phyloP scores from a whole-genome alignment of 2,797 vertebrate genomes.

The Saguinus oedipus region DNA sequence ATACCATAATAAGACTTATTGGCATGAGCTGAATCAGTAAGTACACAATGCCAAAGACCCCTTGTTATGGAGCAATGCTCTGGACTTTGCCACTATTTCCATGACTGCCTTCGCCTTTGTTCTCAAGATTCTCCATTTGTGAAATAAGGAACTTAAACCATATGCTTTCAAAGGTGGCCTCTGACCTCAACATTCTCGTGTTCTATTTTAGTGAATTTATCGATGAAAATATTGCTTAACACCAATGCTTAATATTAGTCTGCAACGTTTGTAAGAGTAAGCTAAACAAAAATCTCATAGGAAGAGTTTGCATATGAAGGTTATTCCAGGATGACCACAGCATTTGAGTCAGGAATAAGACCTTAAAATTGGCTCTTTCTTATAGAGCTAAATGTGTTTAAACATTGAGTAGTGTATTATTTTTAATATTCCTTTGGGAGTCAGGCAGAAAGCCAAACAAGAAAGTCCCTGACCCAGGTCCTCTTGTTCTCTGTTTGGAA shows the following conservation, averaged over 20 bases:
- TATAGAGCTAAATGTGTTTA: not conserved
- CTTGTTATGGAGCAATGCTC: slow-evolving; percentile 30
- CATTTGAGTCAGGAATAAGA: not conserved
- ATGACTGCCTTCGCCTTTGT: not conserved
- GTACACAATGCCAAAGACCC: slow-evolving; percentile 15
- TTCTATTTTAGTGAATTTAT: slow-evolving; percentile 13
- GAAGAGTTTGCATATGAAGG: not conserved
- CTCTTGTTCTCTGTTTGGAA: not conserved
- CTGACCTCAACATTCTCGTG: slow-evolving; percentile 13
- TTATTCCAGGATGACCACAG: not conserved
- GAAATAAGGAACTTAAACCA: slow-evolving; percentile 34
- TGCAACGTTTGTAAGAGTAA: not conserved
- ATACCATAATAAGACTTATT: not conserved
- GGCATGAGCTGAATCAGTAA: slow-evolving; percentile 37
- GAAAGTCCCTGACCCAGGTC: not conserved
- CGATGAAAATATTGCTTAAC: slow-evolving; percentile 28
- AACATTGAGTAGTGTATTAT: not conserved
- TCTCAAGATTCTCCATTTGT: slow-evolving; percentile 10
- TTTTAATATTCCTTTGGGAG: slow-evolving; percentile 22
- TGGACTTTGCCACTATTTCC: not conserved
- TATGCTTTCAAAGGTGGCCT: slow-evolving; percentile 39
- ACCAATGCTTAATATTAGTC: not conserved
- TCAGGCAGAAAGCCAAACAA: slow-evolving; percentile 26
- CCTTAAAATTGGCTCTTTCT: not conserved
- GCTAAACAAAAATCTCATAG: not conserved